Evolutionary conservation across 1,140 invertebrate species (phyloP), one percentile per base, ranked within the genome.

Genomic region (Aporrectodea caliginosa): DNA sequence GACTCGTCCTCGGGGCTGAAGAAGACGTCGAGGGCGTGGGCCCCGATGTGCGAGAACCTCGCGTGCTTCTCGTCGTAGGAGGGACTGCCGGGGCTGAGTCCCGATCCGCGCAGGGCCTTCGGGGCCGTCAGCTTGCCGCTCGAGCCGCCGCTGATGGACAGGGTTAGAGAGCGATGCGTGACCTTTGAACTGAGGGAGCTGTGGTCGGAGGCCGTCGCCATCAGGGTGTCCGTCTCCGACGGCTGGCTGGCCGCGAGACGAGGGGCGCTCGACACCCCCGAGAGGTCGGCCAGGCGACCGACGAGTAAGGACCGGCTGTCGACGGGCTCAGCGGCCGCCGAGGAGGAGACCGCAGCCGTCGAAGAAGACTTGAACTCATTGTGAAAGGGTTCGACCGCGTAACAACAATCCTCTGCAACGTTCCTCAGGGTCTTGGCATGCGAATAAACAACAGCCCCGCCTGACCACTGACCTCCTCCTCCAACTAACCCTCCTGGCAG

Each of bases 11-110:
- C 80, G 2, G 80, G 80, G 32, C 76, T 78, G 22, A 81, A 73
- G 33, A 81, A 81, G 30, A 81, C 76, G 43, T 81, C 80, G 30
- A 81, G 68, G 16, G 80, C 80, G 58, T 81, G 80, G 32, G 75
- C 75, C 1, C 80, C 80, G 34, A 72, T 76, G 77, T 81, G 80
- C 30, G 68, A 78, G 68, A 81, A 81, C 33, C 76, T 72, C 76
- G 35, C 43, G 27, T 81, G 80, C 27, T 34, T 30, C 16, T 78
- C 76, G 29, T 78, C 35, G 77, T 81, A 81, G 12, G 76, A 80
- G 2, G 80, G 80, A 73, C 75, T 78, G 29, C 77, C 77, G 0
- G 80, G 80, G 74, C 80, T 81, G 14, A 81, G 43, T 16, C 80
- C 80, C 12, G 69, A 68, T 27, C 68, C 69, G 58, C 29, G n/a